These are phyloP conservation scores for Drosophila insularis DNA, from an alignment of 1,140 invertebrate genomes.

Conservation along the genomic window DNA sequence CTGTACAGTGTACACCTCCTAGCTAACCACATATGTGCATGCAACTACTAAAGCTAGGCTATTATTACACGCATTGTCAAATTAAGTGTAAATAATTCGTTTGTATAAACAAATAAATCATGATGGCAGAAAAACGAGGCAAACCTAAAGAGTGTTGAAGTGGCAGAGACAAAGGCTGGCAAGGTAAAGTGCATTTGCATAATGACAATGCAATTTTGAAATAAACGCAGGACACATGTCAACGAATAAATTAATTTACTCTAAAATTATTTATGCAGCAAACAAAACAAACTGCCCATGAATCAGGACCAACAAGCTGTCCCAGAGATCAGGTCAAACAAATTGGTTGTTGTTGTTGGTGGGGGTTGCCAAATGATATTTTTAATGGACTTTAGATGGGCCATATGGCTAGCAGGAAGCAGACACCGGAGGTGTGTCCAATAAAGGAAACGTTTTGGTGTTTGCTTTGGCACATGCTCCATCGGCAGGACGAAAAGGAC, in stretches of 20 bases:
- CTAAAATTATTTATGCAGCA: conserved; percentile 76
- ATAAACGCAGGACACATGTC: conserved; percentile 78
- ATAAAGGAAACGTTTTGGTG: conserved; percentile 52
- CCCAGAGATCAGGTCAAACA: conserved; percentile 22
- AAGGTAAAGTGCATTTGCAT: conserved; percentile 72
- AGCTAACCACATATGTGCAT: conserved; percentile 27
- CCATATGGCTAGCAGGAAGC: conserved; percentile 18
- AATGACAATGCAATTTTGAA: conserved; percentile 78
- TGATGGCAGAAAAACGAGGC: conserved; percentile 41
- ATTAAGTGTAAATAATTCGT: conserved; percentile 78
- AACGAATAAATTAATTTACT: conserved; percentile 80
- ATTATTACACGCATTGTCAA: conserved; percentile 64
- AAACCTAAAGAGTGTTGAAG: conserved; percentile 15
- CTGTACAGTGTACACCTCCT: conserved; percentile 13
- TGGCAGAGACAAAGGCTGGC: conserved; percentile 1
- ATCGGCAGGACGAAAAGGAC: conserved; percentile 25
- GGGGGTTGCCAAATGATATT: conserved; percentile 26
- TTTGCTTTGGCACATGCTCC: conserved; percentile 23
- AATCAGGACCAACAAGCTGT: conserved; percentile 17
- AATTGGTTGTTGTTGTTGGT: not conserved
- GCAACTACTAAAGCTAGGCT: conserved; percentile 22
- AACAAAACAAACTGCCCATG: conserved; percentile 42
- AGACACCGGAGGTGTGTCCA: conserved; percentile 31
- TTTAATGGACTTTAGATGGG: conserved; percentile 34
- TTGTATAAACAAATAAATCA: conserved; percentile 73